A percentile compares a stretch with the other conserved stretches of the same genome.
Conservation (phyloP, 2,888 invertebrate species). For the Acanthosoma haemorrhoidale region DNA sequence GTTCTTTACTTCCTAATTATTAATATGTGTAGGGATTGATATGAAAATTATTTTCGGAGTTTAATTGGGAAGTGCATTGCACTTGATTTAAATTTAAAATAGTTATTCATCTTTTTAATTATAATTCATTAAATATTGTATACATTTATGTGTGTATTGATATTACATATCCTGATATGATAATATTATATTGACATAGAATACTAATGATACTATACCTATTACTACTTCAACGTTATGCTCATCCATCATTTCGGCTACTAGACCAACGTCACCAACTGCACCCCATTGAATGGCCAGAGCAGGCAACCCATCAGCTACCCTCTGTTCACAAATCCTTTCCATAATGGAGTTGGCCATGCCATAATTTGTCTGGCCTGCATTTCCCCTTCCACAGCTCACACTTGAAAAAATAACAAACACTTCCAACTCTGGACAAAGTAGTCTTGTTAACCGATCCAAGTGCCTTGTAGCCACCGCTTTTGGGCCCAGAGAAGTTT, state of each 20-base stretch:
- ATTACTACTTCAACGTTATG: constrained; percentile 60
- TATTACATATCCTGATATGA: too few relatives aligned
- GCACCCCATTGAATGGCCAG: constrained; percentile 91
- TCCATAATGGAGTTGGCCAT: constrained; percentile 68
- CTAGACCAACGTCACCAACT: constrained; percentile 74
- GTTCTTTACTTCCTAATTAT: too few relatives aligned
- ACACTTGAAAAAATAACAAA: constrained; percentile 91
- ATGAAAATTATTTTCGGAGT: too few relatives aligned
- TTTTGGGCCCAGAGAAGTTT: constrained; percentile 67
- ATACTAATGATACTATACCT: too few relatives aligned
- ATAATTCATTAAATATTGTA: too few relatives aligned
- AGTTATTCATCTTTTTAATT: too few relatives aligned
- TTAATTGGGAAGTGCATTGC: too few relatives aligned
- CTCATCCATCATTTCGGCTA: constrained; percentile 57
- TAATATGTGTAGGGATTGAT: too few relatives aligned
- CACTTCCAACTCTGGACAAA: constrained; percentile 56
- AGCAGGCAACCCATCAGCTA: constrained; percentile 64
- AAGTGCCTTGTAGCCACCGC: constrained; percentile 72
- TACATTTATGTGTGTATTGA: too few relatives aligned
- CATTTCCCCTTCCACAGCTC: constrained; percentile 84
- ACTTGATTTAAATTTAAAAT: too few relatives aligned
- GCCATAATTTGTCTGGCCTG: constrained; percentile 87
- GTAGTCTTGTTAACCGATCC: constrained; percentile 59
- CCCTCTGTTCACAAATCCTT: constrained; percentile 66
- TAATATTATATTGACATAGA: too few relatives aligned